Percentiles rank a stretch among this genome's conserved stretches.
Evolutionary conservation across 2,888 invertebrate genomes (phyloP).

Genomic region (Meganola albula): DNA sequence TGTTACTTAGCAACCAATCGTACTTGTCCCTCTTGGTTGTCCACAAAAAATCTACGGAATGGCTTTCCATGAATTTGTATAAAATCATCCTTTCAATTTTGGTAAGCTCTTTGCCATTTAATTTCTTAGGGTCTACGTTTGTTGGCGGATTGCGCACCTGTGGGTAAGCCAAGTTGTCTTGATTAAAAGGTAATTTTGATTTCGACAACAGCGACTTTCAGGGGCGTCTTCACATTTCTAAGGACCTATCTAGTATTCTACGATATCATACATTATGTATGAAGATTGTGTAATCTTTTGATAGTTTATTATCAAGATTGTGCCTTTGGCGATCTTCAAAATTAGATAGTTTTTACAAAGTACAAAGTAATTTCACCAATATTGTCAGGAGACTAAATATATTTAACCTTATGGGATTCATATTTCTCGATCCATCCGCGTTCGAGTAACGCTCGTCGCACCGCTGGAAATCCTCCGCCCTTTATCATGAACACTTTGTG

Average conservation of each 20-base stretch:
- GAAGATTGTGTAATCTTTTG: too few relatives aligned
- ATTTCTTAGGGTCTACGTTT: constrained; percentile 59
- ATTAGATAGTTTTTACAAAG: too few relatives aligned
- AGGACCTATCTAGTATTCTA: too few relatives aligned
- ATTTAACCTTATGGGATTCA: constrained; percentile 66
- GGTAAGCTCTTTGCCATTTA: constrained; percentile 68
- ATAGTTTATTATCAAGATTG: too few relatives aligned
- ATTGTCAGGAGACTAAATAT: too few relatives aligned
- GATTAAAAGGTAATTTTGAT: too few relatives aligned
- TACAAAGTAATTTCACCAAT: too few relatives aligned
- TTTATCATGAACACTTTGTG: constrained; percentile 83
- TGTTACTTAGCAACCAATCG: constrained; percentile 81
- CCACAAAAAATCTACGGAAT: constrained; percentile 93
- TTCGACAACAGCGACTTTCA: too few relatives aligned
- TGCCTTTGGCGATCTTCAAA: too few relatives aligned
- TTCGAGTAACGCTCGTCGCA: constrained; percentile 81
- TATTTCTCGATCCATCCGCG: constrained; percentile 86
- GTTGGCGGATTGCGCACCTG: constrained; percentile 62
- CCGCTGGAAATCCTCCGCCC: constrained; percentile 84
- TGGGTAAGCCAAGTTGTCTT: too few relatives aligned
- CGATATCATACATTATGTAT: too few relatives aligned
- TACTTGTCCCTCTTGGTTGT: constrained; percentile 90
- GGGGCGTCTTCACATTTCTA: too few relatives aligned
- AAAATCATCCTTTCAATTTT: constrained; percentile 84
- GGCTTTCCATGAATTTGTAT: constrained; percentile 86